A percentile compares a stretch with the other conserved stretches of the same genome.
Conservation (phyloP, 2,888 invertebrate genomes). For the Hirtodrosophila duncani region DNA sequence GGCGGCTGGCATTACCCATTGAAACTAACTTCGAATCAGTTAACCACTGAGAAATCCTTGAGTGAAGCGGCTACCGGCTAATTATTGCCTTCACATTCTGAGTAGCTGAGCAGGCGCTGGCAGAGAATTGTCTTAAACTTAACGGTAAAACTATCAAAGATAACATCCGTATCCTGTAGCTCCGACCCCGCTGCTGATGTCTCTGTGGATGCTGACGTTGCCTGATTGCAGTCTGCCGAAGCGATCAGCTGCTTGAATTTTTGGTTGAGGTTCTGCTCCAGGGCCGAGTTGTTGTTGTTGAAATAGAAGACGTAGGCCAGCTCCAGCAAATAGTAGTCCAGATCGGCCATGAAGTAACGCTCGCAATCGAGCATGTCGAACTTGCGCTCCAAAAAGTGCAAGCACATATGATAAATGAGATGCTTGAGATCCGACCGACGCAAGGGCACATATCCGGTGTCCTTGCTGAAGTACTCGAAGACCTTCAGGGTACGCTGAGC, state of each 20-base stretch:
- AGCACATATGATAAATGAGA: constrained; percentile 77
- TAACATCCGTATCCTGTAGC: constrained; percentile 76
- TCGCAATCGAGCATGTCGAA: constrained; percentile 76
- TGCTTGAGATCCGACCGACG: constrained; percentile 77
- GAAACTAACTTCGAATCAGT: too few relatives aligned
- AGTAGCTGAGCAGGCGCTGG: constrained; percentile 76
- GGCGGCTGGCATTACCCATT: constrained; percentile 58
- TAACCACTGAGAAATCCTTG: too few relatives aligned
- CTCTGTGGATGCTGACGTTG: constrained; percentile 26
- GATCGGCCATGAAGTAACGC: constrained; percentile 76
- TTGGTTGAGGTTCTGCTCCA: constrained; percentile 76
- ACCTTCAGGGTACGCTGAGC: constrained; percentile 75
- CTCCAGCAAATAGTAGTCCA: constrained; percentile 78
- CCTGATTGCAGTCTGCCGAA: constrained; percentile 52
- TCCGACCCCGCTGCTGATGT: constrained; percentile 22
- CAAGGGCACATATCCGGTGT: constrained; percentile 78
- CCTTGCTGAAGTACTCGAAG: constrained; percentile 79
- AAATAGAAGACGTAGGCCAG: constrained; percentile 78
- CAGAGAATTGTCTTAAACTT: constrained; percentile 78
- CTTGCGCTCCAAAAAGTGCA: constrained; percentile 75
- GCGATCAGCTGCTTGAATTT: constrained; percentile 75
- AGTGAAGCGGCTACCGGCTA: constrained; percentile 29
- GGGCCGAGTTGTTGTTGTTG: constrained; percentile 76
- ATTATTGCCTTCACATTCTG: constrained; percentile 59
- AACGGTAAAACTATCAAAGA: constrained; percentile 77